Percentiles rank a stretch among this genome's conserved stretches.
These are phyloP conservation scores for Collichthys lucidus DNA, from an alignment of 2,113 vertebrate genomes.

Conservation along the genomic window DNA sequence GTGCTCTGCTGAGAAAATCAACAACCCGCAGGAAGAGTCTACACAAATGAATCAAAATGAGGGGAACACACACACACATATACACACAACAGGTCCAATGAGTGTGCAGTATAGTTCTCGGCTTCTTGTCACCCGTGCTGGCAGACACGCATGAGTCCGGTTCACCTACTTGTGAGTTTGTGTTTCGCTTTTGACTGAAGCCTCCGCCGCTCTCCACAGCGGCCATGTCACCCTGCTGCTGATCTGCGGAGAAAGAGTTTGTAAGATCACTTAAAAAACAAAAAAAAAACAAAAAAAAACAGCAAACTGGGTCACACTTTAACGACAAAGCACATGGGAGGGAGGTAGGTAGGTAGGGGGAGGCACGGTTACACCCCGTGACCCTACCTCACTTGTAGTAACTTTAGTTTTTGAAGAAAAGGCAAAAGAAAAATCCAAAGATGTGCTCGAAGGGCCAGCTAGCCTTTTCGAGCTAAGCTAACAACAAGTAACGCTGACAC, in stretches of 20 bases:
- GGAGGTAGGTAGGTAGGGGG: too few relatives aligned
- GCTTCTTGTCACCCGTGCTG: background rate
- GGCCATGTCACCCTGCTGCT: slow-evolving; percentile 86
- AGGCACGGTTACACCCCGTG: background rate
- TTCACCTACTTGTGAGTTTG: slow-evolving; percentile 80
- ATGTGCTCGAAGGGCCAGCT: slow-evolving; percentile 53
- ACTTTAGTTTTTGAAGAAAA: background rate
- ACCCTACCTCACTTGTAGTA: background rate
- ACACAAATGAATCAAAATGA: slow-evolving; percentile 8
- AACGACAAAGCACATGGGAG: background rate
- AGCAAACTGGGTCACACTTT: background rate
- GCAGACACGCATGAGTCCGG: background rate
- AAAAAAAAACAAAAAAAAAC: background rate
- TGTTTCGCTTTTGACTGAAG: slow-evolving; percentile 83
- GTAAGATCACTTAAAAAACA: slow-evolving; percentile 40
- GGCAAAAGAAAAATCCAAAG: too few relatives aligned
- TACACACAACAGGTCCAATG: background rate
- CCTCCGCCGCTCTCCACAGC: slow-evolving; percentile 80
- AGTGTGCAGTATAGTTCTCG: background rate
- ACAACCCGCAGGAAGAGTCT: slow-evolving; percentile 52
- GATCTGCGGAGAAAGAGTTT: slow-evolving; percentile 81
- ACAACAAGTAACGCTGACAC: slow-evolving; percentile 31
- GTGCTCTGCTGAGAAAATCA: slow-evolving; percentile 80
- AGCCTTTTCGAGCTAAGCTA: slow-evolving; percentile 68
- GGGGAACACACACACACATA: background rate